Evolutionary conservation across 2,797 vertebrate genomes (phyloP).

Genomic region (Discoglossus pictus): DNA sequence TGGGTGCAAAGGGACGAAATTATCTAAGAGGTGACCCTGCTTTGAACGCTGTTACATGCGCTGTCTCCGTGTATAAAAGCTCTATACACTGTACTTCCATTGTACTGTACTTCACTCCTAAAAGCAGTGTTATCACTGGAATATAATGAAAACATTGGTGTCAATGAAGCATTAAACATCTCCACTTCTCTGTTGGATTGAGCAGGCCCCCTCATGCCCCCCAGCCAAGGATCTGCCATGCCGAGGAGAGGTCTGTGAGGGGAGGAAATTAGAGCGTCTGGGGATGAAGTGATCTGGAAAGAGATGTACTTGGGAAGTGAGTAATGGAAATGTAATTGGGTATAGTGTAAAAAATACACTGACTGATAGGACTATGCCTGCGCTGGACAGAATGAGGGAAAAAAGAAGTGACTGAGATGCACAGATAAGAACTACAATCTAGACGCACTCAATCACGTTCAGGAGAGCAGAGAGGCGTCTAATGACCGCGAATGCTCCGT

Average conservation of each 20-base stretch:
- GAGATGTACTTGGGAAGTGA: constrained; percentile 20
- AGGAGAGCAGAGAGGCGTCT: neutral
- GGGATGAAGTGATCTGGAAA: constrained; percentile 29
- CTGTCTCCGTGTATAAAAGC: no score
- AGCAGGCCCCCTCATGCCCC: neutral
- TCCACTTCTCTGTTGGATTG: constrained; percentile 5
- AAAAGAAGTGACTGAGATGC: neutral
- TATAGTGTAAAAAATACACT: constrained; percentile 15
- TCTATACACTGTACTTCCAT: neutral
- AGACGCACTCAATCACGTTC: constrained; percentile 7
- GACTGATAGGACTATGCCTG: constrained; percentile 11
- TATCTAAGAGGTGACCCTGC: no score
- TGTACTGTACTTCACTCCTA: neutral
- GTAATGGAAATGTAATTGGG: constrained; percentile 24
- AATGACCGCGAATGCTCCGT: neutral
- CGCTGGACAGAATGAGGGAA: constrained; percentile 6
- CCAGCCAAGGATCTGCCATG: constrained; percentile 13
- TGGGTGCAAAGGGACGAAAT: no score
- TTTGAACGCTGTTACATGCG: no score
- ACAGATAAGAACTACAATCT: constrained; percentile 10
- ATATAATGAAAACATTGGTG: constrained; percentile 12
- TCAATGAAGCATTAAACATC: constrained; percentile 19
- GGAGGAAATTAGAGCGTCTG: constrained; percentile 7
- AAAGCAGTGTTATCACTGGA: constrained; percentile 2
- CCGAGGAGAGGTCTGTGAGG: neutral